phyloP scores from a whole-genome alignment of 2,888 invertebrate genomes.

The Auanema sp. region DNA sequence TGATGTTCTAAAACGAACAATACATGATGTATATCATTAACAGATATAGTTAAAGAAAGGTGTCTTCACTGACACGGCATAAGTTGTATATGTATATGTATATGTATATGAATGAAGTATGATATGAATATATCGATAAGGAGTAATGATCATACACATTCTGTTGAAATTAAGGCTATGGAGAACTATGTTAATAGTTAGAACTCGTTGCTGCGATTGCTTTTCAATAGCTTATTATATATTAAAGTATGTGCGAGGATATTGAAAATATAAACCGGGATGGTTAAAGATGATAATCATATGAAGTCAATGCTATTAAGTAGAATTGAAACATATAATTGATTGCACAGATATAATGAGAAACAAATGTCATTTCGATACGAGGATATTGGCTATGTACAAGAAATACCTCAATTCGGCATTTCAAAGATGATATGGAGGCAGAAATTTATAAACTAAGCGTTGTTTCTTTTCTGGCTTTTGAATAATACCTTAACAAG shows the following conservation, averaged over 20 bases:
- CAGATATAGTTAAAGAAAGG: slow-evolving; percentile 49
- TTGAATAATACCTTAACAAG: slow-evolving; percentile 75
- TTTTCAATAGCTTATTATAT: too few relatives aligned
- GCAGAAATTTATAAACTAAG: slow-evolving; percentile 89
- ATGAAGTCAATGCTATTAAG: too few relatives aligned
- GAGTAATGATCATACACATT: too few relatives aligned
- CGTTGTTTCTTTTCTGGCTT: slow-evolving; percentile 96
- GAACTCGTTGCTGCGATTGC: too few relatives aligned
- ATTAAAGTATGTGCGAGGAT: too few relatives aligned
- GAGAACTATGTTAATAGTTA: too few relatives aligned
- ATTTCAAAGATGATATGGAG: slow-evolving; percentile 59
- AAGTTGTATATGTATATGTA: slow-evolving; percentile 13
- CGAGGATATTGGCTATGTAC: slow-evolving; percentile 3
- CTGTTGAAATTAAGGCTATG: too few relatives aligned
- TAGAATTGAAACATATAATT: too few relatives aligned
- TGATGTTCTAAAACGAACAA: slow-evolving; percentile 55
- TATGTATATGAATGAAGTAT: too few relatives aligned
- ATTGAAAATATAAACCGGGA: too few relatives aligned
- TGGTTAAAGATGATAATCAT: too few relatives aligned
- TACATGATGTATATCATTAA: slow-evolving; percentile 46
- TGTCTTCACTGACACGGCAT: slow-evolving; percentile 37
- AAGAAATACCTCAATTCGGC: slow-evolving; percentile 3
- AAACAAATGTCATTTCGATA: neutral
- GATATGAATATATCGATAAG: too few relatives aligned
- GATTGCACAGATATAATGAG: neutral